phyloP scores from a whole-genome alignment of 2,888 invertebrate species.

The Meliscaeva auricollis region DNA sequence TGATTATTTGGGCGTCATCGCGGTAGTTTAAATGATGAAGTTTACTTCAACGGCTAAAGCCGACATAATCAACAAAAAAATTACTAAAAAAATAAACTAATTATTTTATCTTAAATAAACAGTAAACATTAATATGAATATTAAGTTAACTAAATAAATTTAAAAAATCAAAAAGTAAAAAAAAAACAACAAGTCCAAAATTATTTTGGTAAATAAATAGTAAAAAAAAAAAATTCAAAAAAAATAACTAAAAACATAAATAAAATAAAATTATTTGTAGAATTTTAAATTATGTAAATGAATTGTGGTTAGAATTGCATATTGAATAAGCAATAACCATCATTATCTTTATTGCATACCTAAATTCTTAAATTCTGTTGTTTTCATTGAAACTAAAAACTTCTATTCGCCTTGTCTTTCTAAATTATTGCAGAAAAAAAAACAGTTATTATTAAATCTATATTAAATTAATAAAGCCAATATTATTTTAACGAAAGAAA shows the following conservation, averaged over 20 bases:
- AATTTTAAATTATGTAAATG: neutral
- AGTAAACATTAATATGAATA: neutral
- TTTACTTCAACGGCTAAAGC: too few relatives aligned
- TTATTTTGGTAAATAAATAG: neutral
- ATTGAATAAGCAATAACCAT: conserved; percentile 1
- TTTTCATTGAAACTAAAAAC: neutral
- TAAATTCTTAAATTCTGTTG: too few relatives aligned
- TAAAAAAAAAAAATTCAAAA: neutral
- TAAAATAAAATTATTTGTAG: neutral
- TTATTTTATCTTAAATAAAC: too few relatives aligned
- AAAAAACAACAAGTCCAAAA: neutral
- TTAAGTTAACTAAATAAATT: neutral
- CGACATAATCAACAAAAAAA: too few relatives aligned
- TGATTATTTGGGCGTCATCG: too few relatives aligned
- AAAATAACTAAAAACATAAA: neutral
- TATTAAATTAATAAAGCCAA: too few relatives aligned
- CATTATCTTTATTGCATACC: neutral
- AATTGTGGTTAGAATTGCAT: neutral
- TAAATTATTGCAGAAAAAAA: too few relatives aligned
- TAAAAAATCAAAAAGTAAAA: too few relatives aligned
- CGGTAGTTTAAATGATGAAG: too few relatives aligned
- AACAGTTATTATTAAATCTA: too few relatives aligned
- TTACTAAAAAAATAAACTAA: too few relatives aligned
- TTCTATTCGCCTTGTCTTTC: neutral
- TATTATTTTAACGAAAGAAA: conserved; percentile 20